Evolutionary conservation across 2,888 invertebrate species (phyloP), one percentile per base, ranked within the genome.

Genomic region (Ypsolopha scabrella): DNA sequence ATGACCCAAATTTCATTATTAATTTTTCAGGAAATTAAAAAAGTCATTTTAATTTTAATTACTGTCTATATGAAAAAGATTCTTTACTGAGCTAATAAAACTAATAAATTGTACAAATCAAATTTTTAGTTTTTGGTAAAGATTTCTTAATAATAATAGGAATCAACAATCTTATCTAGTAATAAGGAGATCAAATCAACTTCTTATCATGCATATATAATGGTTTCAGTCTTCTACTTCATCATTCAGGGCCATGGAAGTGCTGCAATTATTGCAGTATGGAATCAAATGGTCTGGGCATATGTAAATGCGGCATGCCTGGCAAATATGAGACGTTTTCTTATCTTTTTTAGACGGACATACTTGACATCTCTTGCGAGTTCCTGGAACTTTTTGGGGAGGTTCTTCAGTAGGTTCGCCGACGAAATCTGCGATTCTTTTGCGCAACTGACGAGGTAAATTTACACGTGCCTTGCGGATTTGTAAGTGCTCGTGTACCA

Each of bases 81-180:
- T n/a, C n/a, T n/a, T n/a, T n/a, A n/a, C n/a, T n/a, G n/a, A n/a
- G n/a, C n/a, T n/a, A n/a, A n/a, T n/a, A n/a, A n/a, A n/a, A n/a
- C n/a, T n/a, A n/a, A n/a, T n/a, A n/a, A n/a, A n/a, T n/a, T n/a
- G n/a, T n/a, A n/a, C n/a, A n/a, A n/a, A n/a, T n/a, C n/a, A n/a
- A n/a, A n/a, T n/a, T n/a, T n/a, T n/a, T n/a, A n/a, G n/a, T n/a
- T n/a, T n/a, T n/a, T n/a, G n/a, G n/a, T n/a, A n/a, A n/a, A n/a
- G n/a, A n/a, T n/a, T n/a, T n/a, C n/a, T n/a, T n/a, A n/a, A n/a
- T n/a, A n/a, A n/a, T n/a, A n/a, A n/a, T n/a, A n/a, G n/a, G n/a
- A n/a, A n/a, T n/a, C n/a, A n/a, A n/a, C n/a, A 54, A 55, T 53
- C 51, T 51, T 50, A 52, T 41, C 14, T 53, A 50, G 41, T 51